A percentile compares a stretch with the other conserved stretches of the same genome.
Evolutionary conservation across 2,888 invertebrate genomes (phyloP).

Genomic region (Brenthis daphne): DNA sequence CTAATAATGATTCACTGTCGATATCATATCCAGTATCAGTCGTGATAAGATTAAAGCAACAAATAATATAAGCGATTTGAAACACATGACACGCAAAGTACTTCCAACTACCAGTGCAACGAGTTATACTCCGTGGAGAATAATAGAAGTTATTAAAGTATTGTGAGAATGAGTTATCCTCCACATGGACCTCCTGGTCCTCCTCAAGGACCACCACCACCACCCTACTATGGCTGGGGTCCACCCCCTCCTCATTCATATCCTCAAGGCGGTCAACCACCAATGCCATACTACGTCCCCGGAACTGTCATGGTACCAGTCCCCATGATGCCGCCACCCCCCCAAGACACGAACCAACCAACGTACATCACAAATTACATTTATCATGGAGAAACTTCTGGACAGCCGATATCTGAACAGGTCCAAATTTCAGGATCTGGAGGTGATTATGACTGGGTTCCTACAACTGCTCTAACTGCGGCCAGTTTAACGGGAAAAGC

Average conservation of each 20-base stretch:
- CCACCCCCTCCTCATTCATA: slow-evolving; percentile 32
- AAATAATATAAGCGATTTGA: slow-evolving; percentile 31
- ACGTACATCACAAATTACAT: slow-evolving; percentile 75
- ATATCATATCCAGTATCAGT: slow-evolving; percentile 27
- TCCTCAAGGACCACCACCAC: slow-evolving; percentile 50
- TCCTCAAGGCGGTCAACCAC: slow-evolving; percentile 43
- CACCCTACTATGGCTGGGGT: slow-evolving; percentile 50
- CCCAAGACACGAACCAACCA: slow-evolving; percentile 47
- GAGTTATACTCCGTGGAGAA: slow-evolving; percentile 8
- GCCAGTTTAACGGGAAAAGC: slow-evolving; percentile 63
- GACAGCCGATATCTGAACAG: slow-evolving; percentile 44
- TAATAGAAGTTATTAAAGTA: neutral
- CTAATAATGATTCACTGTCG: slow-evolving; percentile 29
- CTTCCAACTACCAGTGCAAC: neutral
- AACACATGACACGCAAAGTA: neutral
- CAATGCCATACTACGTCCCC: slow-evolving; percentile 57
- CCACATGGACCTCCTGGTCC: slow-evolving; percentile 50
- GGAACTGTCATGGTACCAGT: slow-evolving; percentile 68
- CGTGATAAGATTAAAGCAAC: slow-evolving; percentile 29
- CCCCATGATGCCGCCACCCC: slow-evolving; percentile 48
- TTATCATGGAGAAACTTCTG: slow-evolving; percentile 64
- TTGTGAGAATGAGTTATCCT: slow-evolving; percentile 59
- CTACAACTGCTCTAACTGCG: slow-evolving; percentile 65
- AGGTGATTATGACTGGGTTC: slow-evolving; percentile 73
- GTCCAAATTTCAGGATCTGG: slow-evolving; percentile 63